phyloP scores from a whole-genome alignment of 2,888 invertebrate genomes.

The Himalopsyche japonica region DNA sequence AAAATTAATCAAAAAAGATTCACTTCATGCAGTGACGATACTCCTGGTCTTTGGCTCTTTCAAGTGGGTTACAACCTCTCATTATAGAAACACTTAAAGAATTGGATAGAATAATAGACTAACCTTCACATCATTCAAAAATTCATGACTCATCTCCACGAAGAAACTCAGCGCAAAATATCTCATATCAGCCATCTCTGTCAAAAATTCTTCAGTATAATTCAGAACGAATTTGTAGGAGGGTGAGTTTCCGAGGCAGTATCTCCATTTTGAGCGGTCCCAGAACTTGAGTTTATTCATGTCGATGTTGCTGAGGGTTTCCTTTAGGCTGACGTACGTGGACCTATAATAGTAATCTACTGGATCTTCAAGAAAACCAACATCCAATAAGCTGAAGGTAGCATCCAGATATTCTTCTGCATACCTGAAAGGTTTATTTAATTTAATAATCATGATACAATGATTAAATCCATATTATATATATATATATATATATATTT shows the following conservation, averaged over 20 bases:
- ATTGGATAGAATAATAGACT: not conserved
- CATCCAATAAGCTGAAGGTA: conserved; percentile 30
- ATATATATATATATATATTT: no score
- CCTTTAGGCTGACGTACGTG: conserved; percentile 31
- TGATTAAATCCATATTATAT: no score
- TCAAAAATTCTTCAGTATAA: conserved; percentile 39
- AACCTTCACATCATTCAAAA: conserved; percentile 38
- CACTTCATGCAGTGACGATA: no score
- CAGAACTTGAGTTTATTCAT: conserved; percentile 32
- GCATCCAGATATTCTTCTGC: conserved; percentile 37
- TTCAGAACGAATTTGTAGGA: conserved; percentile 37
- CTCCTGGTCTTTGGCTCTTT: no score
- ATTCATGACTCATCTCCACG: conserved; percentile 39
- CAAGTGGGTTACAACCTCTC: no score
- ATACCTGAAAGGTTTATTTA: conserved; percentile 32
- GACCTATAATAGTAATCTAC: conserved; percentile 39
- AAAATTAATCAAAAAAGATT: no score
- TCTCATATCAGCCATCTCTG: conserved; percentile 35
- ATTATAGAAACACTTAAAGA: no score
- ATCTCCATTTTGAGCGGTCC: conserved; percentile 32
- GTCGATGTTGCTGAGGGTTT: conserved; percentile 19
- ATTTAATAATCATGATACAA: not conserved
- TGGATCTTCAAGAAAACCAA: conserved; percentile 34
- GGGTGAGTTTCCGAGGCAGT: conserved; percentile 37
- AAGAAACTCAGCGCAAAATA: conserved; percentile 39